phyloP scores from a whole-genome alignment of 2,113 vertebrate species.

The Trachemys scripta region DNA sequence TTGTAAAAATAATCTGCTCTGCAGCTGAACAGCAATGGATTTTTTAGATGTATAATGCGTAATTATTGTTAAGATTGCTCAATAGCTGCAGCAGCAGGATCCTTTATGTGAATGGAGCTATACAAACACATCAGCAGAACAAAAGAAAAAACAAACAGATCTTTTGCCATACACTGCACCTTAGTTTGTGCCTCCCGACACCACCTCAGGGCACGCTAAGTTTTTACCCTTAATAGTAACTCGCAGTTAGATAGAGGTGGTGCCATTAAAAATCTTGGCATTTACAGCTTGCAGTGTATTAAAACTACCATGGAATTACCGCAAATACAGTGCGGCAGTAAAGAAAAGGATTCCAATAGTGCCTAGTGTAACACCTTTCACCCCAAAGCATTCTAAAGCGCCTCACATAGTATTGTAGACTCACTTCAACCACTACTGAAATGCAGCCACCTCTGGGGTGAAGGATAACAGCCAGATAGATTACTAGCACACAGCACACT shows the following conservation, averaged over 20 bases:
- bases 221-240: neutral
- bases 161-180: fast-evolving
- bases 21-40: constrained; percentile 27
- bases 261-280: neutral
- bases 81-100: constrained; percentile 40
- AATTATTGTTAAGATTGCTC: constrained; percentile 57
- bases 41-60: neutral
- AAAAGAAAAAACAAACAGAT: neutral
- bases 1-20: neutral
- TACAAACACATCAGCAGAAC: neutral
- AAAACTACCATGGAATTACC: neutral
- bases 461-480: neutral
- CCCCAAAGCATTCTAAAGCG: neutral
- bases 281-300: neutral
- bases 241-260: no score
- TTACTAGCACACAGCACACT: neutral
- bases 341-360: neutral
- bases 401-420: neutral
- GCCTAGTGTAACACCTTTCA: neutral
- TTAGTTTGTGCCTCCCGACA: neutral
- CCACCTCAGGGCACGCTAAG: fast-evolving
- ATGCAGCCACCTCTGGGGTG: neutral
- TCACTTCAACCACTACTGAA: neutral
- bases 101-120: constrained; percentile 20
- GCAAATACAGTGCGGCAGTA: neutral